Conservation (phyloP, 2,888 invertebrate genomes). For the Tipula confusa region DNA sequence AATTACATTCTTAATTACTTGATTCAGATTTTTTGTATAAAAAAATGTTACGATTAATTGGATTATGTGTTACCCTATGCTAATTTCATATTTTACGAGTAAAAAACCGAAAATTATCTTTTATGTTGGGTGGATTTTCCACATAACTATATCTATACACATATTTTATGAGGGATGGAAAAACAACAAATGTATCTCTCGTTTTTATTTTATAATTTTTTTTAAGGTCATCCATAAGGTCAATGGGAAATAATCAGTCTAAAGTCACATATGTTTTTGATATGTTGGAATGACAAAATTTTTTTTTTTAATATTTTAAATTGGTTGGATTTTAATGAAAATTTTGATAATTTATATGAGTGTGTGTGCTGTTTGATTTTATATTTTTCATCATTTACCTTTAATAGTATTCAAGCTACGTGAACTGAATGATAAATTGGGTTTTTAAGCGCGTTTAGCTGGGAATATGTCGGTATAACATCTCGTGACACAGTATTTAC, state of each 20-base stretch:
- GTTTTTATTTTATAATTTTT: background rate
- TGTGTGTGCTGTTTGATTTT: background rate
- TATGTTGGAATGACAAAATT: constrained; percentile 4
- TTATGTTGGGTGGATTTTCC: background rate
- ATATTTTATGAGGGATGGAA: background rate
- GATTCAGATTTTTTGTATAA: background rate
- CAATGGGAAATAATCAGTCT: constrained; percentile 34
- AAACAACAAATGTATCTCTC: background rate
- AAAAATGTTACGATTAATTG: background rate
- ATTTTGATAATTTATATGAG: background rate
- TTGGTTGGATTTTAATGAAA: background rate
- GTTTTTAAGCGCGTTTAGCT: background rate
- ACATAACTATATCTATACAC: background rate
- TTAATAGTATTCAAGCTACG: background rate
- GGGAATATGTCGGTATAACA: background rate
- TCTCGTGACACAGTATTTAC: too few species aligned
- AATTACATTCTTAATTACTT: constrained; percentile 12
- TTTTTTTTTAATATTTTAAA: background rate
- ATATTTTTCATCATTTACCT: background rate
- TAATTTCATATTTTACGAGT: background rate
- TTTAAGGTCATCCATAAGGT: constrained; percentile 31
- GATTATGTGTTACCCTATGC: constrained; percentile 20
- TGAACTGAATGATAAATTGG: background rate
- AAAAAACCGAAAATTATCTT: background rate
- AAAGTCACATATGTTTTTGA: constrained; percentile 33